phyloP scores from a whole-genome alignment of 2,797 vertebrate genomes.

The Lepilemur septentrionalis region DNA sequence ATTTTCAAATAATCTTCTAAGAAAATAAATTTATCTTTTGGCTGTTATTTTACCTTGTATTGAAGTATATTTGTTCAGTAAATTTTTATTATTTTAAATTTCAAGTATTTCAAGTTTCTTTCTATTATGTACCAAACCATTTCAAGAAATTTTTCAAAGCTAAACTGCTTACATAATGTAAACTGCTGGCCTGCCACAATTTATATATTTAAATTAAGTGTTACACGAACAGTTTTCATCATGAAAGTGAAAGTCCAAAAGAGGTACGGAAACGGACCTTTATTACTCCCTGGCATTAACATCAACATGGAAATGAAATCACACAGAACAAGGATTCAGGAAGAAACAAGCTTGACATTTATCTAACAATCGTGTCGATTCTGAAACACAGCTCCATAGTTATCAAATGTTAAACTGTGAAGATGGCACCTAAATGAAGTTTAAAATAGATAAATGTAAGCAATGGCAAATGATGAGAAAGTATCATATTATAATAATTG shows the following conservation, averaged over 20 bases:
- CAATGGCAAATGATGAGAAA: neutral
- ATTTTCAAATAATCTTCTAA: slow-evolving; percentile 10
- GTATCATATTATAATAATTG: neutral
- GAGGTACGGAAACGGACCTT: neutral
- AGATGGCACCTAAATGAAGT: neutral
- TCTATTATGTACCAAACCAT: neutral
- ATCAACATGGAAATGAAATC: neutral
- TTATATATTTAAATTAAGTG: slow-evolving; percentile 9
- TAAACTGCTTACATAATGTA: neutral
- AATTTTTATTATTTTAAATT: neutral
- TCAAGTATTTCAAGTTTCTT: neutral
- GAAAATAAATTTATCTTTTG: neutral
- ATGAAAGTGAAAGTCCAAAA: neutral
- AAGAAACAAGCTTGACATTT: neutral
- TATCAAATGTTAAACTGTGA: neutral
- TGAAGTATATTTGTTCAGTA: neutral
- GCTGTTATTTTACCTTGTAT: neutral
- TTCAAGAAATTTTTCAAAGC: slow-evolving; percentile 34
- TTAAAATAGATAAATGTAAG: neutral
- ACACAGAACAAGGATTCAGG: neutral
- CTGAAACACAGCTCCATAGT: neutral
- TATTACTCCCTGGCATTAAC: neutral
- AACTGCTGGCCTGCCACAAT: neutral
- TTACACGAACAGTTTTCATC: neutral
- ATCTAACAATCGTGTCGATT: neutral